Base-by-base conservation (phyloP, 2,113 vertebrate species). In the Prochilodus magdalenae region DNA sequence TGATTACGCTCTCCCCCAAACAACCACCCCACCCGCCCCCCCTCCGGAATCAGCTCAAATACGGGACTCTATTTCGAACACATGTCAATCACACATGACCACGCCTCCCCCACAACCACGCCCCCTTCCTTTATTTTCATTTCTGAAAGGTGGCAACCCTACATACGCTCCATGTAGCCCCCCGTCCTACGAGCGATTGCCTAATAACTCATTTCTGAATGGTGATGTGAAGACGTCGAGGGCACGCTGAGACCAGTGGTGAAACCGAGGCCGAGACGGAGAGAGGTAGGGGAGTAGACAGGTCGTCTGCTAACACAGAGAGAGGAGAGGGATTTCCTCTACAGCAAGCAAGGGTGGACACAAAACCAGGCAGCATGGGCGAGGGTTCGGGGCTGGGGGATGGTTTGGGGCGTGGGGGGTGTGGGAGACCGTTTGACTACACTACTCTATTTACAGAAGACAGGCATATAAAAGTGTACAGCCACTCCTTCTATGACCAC, bases 391-490 rank as follows among this genome's bases (percentile, higher is more conserved):
- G 44, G 44, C 13, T 4, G 44, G 44, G 16, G 3, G 51, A 16
- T 15, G 1, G 51, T 3, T 51, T 5, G 16, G 29, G 11, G 15
- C 12, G 33, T 57, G 60, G 69, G 18, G 49, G 24, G 33, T 60
- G 51, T 66, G 74, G 83, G 82, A 74, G 77, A 86, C 76, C 62
- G 77, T 63, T 90, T 83, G 80, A 59, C 81, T 87, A 89, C 85
- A 82, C 79, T 85, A 89, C 82, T 87, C 84, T 88, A 84, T 86
- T 77, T 82, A 91, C 88, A 84, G 77, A 26, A 85, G 77, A 84
- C 77, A 73, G 71, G 90, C 70, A 44, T 86, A 86, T 77, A 86
- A 85, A 89, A 87, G 82, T 81, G 27, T 82, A 86, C 73, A 67
- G 47, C n/a, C 65, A 82, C 67, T 51, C 73, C 84, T 79, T 75